Evolutionary conservation across 2,888 invertebrate genomes (phyloP).

Genomic region (Tiphia femorata): DNA sequence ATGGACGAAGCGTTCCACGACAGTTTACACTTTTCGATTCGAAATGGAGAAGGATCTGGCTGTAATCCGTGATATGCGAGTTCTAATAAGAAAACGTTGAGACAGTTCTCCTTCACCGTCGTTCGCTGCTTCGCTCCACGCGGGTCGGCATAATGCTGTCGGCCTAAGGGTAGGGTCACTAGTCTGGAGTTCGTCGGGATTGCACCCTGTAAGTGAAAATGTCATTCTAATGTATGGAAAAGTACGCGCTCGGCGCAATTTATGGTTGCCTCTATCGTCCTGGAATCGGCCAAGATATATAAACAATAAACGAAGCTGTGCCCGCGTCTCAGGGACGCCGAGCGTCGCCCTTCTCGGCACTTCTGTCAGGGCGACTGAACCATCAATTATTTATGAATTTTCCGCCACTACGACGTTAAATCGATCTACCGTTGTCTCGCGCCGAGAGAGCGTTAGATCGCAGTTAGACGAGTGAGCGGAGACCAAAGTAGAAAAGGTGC

Average conservation of each 20-base stretch:
- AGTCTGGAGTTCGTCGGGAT: too few relatives aligned
- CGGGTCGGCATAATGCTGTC: background rate
- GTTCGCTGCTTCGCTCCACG: background rate
- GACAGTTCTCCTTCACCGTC: conserved; percentile 3
- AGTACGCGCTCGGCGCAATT: conserved; percentile 43
- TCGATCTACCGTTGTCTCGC: too few relatives aligned
- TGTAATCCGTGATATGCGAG: too few relatives aligned
- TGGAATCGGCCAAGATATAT: conserved; percentile 49
- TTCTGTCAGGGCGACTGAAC: background rate
- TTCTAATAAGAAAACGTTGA: too few relatives aligned
- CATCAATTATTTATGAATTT: conserved; percentile 51
- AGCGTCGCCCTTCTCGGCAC: background rate
- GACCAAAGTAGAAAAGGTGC: too few relatives aligned
- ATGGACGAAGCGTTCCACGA: too few relatives aligned
- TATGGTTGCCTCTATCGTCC: conserved; percentile 48
- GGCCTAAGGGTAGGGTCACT: too few relatives aligned
- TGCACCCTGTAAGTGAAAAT: conserved; percentile 49
- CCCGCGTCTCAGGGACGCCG: conserved; percentile 29
- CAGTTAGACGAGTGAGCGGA: too few relatives aligned
- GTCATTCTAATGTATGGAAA: conserved; percentile 59
- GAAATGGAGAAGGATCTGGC: too few relatives aligned
- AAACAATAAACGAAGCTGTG: conserved; percentile 50
- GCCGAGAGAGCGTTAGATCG: too few relatives aligned
- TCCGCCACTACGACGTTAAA: conserved; percentile 20
- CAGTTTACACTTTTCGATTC: too few relatives aligned